Percentiles rank a stretch among this genome's conserved stretches.
Conservation (phyloP, 2,888 invertebrate species). For the Brenthis ino region DNA sequence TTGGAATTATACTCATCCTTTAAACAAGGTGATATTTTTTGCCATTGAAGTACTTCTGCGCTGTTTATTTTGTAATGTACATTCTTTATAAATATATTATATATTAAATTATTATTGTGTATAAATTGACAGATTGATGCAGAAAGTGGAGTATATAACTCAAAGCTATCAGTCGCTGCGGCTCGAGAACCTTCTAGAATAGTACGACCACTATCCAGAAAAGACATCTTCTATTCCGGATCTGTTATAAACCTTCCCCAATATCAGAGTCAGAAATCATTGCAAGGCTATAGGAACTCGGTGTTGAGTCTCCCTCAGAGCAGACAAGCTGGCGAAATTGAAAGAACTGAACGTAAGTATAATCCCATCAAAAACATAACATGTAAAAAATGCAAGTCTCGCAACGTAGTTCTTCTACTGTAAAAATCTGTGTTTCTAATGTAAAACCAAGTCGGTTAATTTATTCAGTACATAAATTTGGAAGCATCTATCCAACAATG, state of each 20-base stretch:
- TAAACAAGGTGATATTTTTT: no score
- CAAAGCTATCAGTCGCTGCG: slow-evolving; percentile 84
- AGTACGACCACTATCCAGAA: slow-evolving; percentile 94
- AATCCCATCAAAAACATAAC: no score
- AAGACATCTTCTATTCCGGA: slow-evolving; percentile 99
- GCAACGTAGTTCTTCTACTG: no score
- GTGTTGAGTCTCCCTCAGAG: slow-evolving; percentile 92
- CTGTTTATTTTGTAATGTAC: neutral
- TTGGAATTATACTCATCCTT: no score
- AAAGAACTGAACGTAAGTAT: slow-evolving; percentile 86
- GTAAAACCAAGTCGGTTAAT: no score
- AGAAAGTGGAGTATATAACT: slow-evolving; percentile 87
- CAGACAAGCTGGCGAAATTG: slow-evolving; percentile 84
- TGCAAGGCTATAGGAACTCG: slow-evolving; percentile 94
- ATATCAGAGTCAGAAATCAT: slow-evolving; percentile 95
- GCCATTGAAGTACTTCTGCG: no score
- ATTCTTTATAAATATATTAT: neutral
- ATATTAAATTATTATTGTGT: neutral
- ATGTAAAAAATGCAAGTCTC: no score
- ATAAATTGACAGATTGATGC: slow-evolving; percentile 72
- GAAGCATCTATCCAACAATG: no score
- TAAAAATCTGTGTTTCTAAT: no score
- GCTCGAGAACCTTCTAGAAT: slow-evolving; percentile 80
- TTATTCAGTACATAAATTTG: no score
- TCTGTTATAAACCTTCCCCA: slow-evolving; percentile 96